Evolutionary conservation across 2,113 vertebrate genomes (phyloP), one percentile per base, ranked within the genome.

Genomic region (Rhipidura dahli): DNA sequence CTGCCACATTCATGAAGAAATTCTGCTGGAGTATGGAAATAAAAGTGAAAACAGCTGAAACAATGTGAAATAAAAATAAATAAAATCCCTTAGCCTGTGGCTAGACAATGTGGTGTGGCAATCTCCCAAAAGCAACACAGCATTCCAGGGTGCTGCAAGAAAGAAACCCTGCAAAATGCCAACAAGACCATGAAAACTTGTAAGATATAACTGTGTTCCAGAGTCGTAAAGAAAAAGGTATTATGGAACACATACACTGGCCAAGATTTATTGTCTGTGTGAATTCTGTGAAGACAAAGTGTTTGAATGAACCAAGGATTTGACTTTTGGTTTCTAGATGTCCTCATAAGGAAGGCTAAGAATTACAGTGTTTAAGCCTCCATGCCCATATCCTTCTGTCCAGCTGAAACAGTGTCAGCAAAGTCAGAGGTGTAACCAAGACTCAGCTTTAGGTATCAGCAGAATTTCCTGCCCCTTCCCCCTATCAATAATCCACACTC

Each of bases 31-130:
- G 73, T 54, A 78, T 64, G 71, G 86, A 94, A 93, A 89, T 95
- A 95, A 92, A 93, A 97, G 90, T 93, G 85, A 96, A 96, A 97
- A 94, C 97, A 98, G 97, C 92, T 97, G 97, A 95, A 98, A 98
- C 86, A 96, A 97, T 57, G 80, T 5, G 54, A 97, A 97, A 97
- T 83, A 77, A 94, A 98, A 97, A 96, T 90, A 97, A 97, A 97
- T 68, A 92, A 65, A 95, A 81, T 78, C 90, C 37, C 40, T 83
- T 83, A 73, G 92, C 73, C 91, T 83, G 45, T 68, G 53, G 92
- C 86, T 96, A 92, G 91, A 95, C 90, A 85, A 81, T 17, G 47
- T 50, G 78, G 89, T 60, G 66, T 87, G 91, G 95, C 93, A 93
- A 45, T 13, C 45, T 59, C 81, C 91, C 96, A 96, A 94, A 89